Base-by-base conservation (phyloP, 2,797 vertebrate genomes). In the Scomberomorus guttatus region DNA sequence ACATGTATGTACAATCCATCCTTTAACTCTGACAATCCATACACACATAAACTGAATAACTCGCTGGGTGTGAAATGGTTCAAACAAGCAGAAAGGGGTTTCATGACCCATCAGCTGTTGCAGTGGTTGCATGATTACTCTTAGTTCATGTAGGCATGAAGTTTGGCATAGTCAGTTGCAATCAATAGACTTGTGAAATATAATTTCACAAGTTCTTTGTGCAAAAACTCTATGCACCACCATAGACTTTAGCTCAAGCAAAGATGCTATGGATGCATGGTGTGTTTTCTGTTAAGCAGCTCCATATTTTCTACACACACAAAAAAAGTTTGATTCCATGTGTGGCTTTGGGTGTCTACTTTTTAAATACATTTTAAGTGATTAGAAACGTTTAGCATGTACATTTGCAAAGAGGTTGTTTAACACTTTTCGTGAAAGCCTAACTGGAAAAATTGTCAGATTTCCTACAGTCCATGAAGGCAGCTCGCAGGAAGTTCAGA, bases 401-500 rank as follows among this genome's bases (percentile, higher is more conserved):
- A 37, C 34, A 37, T 37, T 3, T 37, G 37, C 37, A 37, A 37
- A 37, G 4, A 22, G 5, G n/a, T 20, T 4, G 39, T 39, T 3
- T 0, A 10, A 13, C 13, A 22, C 12, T 37, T 68, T 25, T 48
- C 5, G 7, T 22, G 6, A 15, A 62, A 29, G 0, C 2, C 1
- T 3, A 50, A 11, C 14, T 42, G 1, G 12, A 5, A 5, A 13
- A n/a, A 42, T 8, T 0, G 5, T 62, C 32, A 61, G 17, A 78
- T 83, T 82, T 86, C 87, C 76, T 32, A 54, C 3, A 2, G 77
- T 75, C 24, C 51, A 0, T 86, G 83, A 93, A 92, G 1, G 90
- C 87, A 37, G 34, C 90, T 20, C 0, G 51, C 84, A 83, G 92
- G 90, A 93, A 91, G 85, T 71, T 57, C 37, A 32, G 34, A 18